Evolutionary conservation across 2,113 vertebrate species (phyloP), one percentile per base, ranked within the genome.

Genomic region (Chrysochloris asiatica): DNA sequence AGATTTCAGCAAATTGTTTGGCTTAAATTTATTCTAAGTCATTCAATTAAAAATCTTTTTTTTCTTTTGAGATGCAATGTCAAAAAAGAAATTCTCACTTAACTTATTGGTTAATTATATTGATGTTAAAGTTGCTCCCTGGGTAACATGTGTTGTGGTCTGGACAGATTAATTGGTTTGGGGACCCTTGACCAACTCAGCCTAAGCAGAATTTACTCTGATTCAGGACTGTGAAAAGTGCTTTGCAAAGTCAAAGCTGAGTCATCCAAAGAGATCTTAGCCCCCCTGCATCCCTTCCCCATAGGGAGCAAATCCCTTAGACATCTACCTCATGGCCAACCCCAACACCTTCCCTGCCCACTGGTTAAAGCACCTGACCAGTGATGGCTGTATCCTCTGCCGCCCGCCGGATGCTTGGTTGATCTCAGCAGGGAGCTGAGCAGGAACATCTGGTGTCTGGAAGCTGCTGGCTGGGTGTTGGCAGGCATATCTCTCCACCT

Each of bases 321-420:
- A 12, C 9, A 1, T 69, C 14, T 47, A 16, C 28, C 76, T 69
- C 13, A 4, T n/a, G 78, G 41, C 13, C 45, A 36, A 33, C 33
- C 16, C 3, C 3, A 3, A 6, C 73, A n/a, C 2, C 52, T n/a
- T 36, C 26, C 88, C 56, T 17, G 30, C 30, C 63, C 47, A 8
- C 12, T 3, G 30, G 47, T 8, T 12, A 24, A 4, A 28, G 52
- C 93, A 92, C 69, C 92, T 92, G 94, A 92, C 90, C 5, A 17
- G 7, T 45, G 50, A 79, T 52, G 47, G 61, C 36, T 13, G 16
- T 1, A 1, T 26, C 33, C 75, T 72, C 1, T 1, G 41, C n/a
- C 52, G n/a, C n/a, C n/a, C n/a, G n/a, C n/a, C n/a, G n/a, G 28
- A 11, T 30, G 89, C 93, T 88, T 95, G 90, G 38, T 41, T 88